These are phyloP conservation scores for Sibirionetta formosa DNA, from an alignment of 2,797 vertebrate species.

Conservation along the genomic window DNA sequence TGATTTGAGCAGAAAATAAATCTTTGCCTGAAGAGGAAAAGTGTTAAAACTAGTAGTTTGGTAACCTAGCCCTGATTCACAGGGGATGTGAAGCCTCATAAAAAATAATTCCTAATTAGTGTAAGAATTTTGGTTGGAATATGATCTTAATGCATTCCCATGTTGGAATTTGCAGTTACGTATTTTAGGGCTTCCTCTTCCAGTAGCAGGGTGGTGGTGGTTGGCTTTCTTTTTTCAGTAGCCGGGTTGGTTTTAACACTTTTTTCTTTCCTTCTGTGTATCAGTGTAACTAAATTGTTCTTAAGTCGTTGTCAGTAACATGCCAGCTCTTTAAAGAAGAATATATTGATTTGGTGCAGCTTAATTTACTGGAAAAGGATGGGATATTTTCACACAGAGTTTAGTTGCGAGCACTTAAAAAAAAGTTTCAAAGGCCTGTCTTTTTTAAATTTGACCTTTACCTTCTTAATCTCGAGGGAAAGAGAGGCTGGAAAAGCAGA, in stretches of 20 bases:
- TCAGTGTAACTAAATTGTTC: not conserved
- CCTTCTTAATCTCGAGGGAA: not conserved
- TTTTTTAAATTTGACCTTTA: slow-evolving; percentile 40
- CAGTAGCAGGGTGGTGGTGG: not conserved
- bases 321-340: not conserved
- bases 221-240: not conserved
- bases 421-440: not conserved
- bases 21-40: not conserved
- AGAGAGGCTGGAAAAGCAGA: slow-evolving; percentile 43
- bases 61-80: not conserved
- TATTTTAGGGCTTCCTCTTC: slow-evolving; percentile 8
- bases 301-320: not conserved
- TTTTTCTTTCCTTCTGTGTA: not conserved
- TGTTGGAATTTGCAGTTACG: slow-evolving; percentile 6
- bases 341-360: not conserved
- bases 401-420: slow-evolving; percentile 6
- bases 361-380: not conserved
- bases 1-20: not conserved
- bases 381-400: not conserved
- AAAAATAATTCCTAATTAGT: slow-evolving; percentile 33
- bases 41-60: not conserved
- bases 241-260: not conserved
- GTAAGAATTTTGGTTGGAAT: slow-evolving; percentile 37
- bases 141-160: not conserved
- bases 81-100: slow-evolving; percentile 10